Evolutionary conservation across 2,888 invertebrate genomes (phyloP).

Genomic region (Papilio protenor): DNA sequence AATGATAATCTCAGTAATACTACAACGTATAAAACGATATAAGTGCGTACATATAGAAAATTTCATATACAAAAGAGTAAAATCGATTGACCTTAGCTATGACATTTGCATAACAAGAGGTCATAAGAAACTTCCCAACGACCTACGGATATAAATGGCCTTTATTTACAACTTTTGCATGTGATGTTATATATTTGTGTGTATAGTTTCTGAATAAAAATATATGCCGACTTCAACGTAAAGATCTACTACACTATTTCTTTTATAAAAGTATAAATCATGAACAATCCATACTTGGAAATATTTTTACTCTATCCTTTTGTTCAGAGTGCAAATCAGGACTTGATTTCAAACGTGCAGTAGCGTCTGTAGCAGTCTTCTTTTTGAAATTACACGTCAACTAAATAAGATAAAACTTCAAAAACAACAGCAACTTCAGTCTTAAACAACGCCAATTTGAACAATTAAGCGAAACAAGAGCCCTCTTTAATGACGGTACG

Average conservation of each 20-base stretch:
- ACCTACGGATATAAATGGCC: constrained; percentile 7
- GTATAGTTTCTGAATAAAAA: constrained; percentile 4
- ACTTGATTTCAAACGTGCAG: neutral
- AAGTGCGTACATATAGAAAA: neutral
- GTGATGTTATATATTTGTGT: neutral
- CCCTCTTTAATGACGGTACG: constrained; percentile 32
- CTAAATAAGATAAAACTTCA: neutral
- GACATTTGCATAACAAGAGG: constrained; percentile 54
- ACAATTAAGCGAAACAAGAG: constrained; percentile 40
- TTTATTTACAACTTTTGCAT: constrained; percentile 24
- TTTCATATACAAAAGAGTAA: constrained; percentile 40
- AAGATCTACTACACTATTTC: neutral
- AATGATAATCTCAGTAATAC: constrained; percentile 6
- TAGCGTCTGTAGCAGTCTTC: neutral
- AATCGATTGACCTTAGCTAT: constrained; percentile 58
- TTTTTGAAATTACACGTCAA: neutral
- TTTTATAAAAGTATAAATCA: neutral
- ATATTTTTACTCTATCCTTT: neutral
- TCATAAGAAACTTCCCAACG: constrained; percentile 41
- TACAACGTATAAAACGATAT: neutral
- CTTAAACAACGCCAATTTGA: constrained; percentile 21
- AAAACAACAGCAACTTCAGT: constrained; percentile 17
- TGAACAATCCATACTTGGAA: neutral
- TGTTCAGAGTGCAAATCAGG: neutral
- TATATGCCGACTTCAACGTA: neutral